Percentiles rank a stretch among this genome's conserved stretches.
Evolutionary conservation across 2,113 vertebrate species (phyloP).

Genomic region (Pionites leucogaster): DNA sequence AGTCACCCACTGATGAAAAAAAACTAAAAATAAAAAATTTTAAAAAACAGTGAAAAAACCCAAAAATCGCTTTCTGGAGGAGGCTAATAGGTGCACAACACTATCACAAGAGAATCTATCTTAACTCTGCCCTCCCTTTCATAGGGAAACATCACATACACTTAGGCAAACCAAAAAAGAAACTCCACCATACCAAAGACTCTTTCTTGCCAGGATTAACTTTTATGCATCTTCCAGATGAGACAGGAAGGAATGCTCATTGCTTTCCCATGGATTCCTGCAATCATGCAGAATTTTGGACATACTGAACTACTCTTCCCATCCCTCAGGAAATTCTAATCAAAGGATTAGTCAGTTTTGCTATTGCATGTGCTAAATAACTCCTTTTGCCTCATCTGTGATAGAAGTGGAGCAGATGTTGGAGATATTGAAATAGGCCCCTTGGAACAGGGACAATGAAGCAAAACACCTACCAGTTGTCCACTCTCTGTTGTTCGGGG

Average conservation of each 20-base stretch:
- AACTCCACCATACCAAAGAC: background rate
- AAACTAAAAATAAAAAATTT: background rate
- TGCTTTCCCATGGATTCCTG: background rate
- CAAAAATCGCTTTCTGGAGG: background rate
- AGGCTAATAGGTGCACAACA: background rate
- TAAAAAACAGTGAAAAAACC: fast-evolving
- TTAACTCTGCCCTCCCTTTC: background rate
- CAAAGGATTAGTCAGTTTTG: background rate
- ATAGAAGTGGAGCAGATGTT: background rate
- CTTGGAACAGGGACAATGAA: background rate
- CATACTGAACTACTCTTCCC: background rate
- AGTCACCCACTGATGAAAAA: background rate
- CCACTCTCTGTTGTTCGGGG: too few species aligned
- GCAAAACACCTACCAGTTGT: background rate
- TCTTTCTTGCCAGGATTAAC: background rate
- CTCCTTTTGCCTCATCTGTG: background rate
- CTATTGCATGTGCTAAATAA: background rate
- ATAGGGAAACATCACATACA: background rate
- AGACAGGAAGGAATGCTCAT: background rate
- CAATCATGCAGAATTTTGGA: background rate
- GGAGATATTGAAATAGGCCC: background rate
- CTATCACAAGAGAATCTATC: background rate
- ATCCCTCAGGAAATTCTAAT: background rate
- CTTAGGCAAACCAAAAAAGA: background rate
- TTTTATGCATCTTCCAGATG: background rate